phyloP scores from a whole-genome alignment of 2,113 vertebrate species.

The Mungos mungo region DNA sequence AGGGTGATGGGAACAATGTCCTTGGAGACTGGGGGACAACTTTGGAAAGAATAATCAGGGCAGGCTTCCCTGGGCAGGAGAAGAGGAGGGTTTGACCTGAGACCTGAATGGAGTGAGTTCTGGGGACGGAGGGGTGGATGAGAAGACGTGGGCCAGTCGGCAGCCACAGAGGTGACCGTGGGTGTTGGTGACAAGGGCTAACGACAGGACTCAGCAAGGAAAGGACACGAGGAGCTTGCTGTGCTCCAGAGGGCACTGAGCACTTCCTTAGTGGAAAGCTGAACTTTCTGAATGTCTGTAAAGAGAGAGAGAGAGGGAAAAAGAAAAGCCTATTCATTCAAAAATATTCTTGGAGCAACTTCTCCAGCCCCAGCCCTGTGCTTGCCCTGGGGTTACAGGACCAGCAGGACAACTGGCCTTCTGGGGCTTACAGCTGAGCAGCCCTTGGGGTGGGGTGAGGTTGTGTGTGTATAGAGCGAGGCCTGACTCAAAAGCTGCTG shows the following conservation, averaged over 20 bases:
- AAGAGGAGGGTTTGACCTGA: not conserved
- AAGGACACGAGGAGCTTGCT: accelerated
- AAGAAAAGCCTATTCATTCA: not conserved
- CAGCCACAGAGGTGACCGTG: not conserved
- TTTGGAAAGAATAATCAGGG: not conserved
- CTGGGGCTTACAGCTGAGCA: not conserved
- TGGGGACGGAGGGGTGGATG: not conserved
- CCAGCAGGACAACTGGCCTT: not conserved
- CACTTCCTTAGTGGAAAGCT: not conserved
- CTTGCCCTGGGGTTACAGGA: not conserved
- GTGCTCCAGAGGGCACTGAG: not conserved
- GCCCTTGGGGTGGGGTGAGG: not conserved
- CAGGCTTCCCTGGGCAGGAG: not conserved
- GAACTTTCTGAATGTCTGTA: not conserved
- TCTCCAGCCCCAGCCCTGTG: not conserved
- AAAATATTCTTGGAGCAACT: not conserved
- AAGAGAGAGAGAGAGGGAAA: not conserved
- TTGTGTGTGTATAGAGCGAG: not conserved
- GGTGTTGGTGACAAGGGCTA: no score
- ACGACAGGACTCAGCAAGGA: not conserved
- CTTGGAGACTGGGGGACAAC: not conserved
- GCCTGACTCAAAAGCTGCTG: no score
- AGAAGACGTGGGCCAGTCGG: no score
- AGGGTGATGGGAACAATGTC: not conserved
- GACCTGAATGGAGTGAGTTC: not conserved